Conservation (phyloP, 2,797 vertebrate genomes). For the Hoplostethus mediterraneus region DNA sequence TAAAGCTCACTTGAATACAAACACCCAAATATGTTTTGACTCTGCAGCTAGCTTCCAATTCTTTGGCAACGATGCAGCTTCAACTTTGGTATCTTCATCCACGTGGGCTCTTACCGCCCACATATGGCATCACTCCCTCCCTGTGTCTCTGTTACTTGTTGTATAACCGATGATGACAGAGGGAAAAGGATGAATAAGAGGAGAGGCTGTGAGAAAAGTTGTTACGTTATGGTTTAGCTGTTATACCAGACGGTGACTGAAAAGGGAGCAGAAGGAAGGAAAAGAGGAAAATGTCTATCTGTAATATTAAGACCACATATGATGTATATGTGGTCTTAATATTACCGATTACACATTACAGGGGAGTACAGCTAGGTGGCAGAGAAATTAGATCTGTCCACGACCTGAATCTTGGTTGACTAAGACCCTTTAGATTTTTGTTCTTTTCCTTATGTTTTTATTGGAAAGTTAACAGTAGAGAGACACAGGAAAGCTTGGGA, state of each 20-base stretch:
- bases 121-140: conserved; percentile 63
- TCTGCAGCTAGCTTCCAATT: conserved; percentile 21
- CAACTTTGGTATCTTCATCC: conserved; percentile 56
- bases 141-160: conserved; percentile 65
- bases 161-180: conserved; percentile 68
- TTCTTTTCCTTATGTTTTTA: too few species aligned
- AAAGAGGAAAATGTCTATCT: too few species aligned
- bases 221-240: background rate
- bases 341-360: too few species aligned
- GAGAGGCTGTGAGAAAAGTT: conserved; percentile 54
- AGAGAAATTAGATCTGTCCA: background rate
- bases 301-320: too few species aligned
- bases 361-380: too few species aligned
- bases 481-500: too few species aligned
- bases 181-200: conserved; percentile 50
- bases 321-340: too few species aligned
- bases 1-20: background rate
- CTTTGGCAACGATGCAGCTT: conserved; percentile 18
- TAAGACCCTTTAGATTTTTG: too few species aligned
- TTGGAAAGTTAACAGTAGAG: too few species aligned
- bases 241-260: conserved; percentile 7
- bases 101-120: conserved; percentile 65
- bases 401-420: too few species aligned
- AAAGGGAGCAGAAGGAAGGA: too few species aligned
- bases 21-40: background rate